Evolutionary conservation across 92 coral and sea anemone species (phyloP).

Genomic region (Paramuricea clavata): DNA sequence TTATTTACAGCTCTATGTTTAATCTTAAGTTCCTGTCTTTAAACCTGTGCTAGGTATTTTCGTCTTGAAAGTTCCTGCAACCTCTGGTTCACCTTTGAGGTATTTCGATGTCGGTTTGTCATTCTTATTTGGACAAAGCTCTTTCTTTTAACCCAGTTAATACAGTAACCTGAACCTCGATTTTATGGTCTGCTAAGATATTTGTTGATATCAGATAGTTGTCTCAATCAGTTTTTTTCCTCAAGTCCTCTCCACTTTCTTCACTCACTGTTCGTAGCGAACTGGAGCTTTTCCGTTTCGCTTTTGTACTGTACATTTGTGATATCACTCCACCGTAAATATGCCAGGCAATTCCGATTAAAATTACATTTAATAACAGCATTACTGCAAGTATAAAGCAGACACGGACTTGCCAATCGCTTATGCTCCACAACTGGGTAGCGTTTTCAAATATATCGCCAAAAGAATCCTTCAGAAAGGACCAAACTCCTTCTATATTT

Average conservation of each 20-base stretch:
- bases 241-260: neutral
- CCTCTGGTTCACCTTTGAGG: no score
- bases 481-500: conserved; percentile 33
- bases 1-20: no score
- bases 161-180: no score
- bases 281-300: conserved; percentile 48
- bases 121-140: no score
- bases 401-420: conserved; percentile 97
- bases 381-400: conserved; percentile 78
- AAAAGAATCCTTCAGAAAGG: conserved; percentile 22
- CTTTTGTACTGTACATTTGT: conserved; percentile 81
- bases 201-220: no score
- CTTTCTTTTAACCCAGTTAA: no score
- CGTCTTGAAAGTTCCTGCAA: no score
- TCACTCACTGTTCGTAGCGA: neutral
- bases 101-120: no score
- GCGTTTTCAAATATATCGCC: conserved; percentile 40
- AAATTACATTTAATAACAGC: conserved; percentile 80
- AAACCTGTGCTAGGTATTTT: no score
- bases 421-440: conserved; percentile 62
- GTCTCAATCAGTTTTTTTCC: conserved; percentile 23
- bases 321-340: conserved; percentile 79
- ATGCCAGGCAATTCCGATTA: conserved; percentile 87
- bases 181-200: no score
- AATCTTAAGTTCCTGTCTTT: no score